Conservation (phyloP, 2,888 invertebrate species). For the Ophion ellenae region DNA sequence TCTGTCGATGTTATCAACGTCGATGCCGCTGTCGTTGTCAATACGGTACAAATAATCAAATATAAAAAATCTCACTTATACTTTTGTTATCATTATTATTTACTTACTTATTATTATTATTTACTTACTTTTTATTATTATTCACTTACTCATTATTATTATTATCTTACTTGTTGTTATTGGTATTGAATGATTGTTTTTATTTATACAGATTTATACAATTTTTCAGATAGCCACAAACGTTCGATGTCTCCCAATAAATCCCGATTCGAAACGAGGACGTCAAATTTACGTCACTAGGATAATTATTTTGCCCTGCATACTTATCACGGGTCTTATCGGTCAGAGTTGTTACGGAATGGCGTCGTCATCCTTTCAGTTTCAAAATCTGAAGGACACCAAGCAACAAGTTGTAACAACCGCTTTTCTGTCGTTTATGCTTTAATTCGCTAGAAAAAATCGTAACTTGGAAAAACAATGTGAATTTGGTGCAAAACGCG, state of each 20-base stretch:
- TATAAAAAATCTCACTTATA: background rate
- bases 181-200: background rate
- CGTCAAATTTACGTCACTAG: constrained; percentile 84
- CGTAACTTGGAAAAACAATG: background rate
- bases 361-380: constrained; percentile 84
- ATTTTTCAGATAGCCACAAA: constrained; percentile 53
- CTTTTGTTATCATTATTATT: background rate
- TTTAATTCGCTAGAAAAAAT: background rate
- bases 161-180: background rate
- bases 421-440: background rate
- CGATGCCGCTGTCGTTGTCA: constrained; percentile 45
- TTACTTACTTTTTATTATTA: background rate
- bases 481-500: background rate
- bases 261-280: constrained; percentile 78
- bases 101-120: background rate
- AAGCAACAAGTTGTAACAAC: constrained; percentile 83
- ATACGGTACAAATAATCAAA: constrained; percentile 44
- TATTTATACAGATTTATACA: background rate
- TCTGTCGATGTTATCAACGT: constrained; percentile 28
- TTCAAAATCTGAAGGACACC: constrained; percentile 75
- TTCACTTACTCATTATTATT: background rate
- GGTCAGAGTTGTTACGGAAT: constrained; percentile 86
- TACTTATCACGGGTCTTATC: constrained; percentile 86
- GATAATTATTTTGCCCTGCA: constrained; percentile 86
- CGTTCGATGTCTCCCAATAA: constrained; percentile 68